phyloP scores from a whole-genome alignment of 2,113 vertebrate species.

The Ceuthmochares aereus region DNA sequence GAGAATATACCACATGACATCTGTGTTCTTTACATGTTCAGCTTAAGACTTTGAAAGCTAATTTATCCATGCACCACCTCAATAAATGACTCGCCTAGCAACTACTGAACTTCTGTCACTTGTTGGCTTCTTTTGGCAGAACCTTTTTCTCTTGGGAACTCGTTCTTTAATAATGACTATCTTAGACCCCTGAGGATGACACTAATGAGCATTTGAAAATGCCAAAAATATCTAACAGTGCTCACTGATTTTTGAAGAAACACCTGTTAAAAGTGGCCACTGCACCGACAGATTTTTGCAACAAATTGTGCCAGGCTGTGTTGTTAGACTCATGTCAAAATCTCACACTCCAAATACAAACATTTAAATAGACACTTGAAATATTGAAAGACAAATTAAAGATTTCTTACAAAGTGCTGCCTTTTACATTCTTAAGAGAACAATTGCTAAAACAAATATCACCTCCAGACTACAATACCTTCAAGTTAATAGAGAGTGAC shows the following conservation, averaged over 20 bases:
- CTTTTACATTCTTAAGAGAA: constrained; percentile 1
- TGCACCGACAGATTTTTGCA: not conserved
- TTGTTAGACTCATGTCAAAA: not conserved
- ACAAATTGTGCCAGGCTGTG: constrained; percentile 19
- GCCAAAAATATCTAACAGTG: constrained; percentile 47
- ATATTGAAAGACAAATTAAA: constrained; percentile 50
- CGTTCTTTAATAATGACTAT: constrained; percentile 73
- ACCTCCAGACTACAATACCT: not conserved
- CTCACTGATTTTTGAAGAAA: constrained; percentile 55
- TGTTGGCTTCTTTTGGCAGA: constrained; percentile 65
- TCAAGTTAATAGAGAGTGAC: not conserved
- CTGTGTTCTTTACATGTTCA: constrained; percentile 74
- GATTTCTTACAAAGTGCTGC: constrained; percentile 6
- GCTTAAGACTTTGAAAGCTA: constrained; percentile 80
- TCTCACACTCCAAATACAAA: constrained; percentile 23
- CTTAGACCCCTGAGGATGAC: constrained; percentile 67
- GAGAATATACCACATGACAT: constrained; percentile 78
- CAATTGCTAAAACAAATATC: not conserved
- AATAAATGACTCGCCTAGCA: constrained; percentile 64
- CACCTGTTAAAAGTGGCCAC: constrained; percentile 44
- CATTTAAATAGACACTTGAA: not conserved
- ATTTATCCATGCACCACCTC: constrained; percentile 76
- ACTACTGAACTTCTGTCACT: constrained; percentile 75
- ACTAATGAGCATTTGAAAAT: constrained; percentile 82
- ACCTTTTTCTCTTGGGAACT: constrained; percentile 55